These are phyloP conservation scores for Osedax frankpressi DNA, from an alignment of 2,888 invertebrate genomes.

Conservation along the genomic window DNA sequence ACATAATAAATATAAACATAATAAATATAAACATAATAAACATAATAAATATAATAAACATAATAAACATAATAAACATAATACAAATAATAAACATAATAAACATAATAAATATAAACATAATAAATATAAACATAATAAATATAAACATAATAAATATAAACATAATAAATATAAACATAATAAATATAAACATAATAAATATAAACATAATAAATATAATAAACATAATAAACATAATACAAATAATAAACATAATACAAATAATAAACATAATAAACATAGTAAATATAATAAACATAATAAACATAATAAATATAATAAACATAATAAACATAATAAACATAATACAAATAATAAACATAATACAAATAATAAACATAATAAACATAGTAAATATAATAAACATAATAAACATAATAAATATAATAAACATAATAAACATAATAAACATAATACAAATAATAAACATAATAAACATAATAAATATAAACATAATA, in stretches of 20 bases:
- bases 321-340: neutral
- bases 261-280: neutral
- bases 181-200: neutral
- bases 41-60: too few species aligned
- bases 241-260: neutral
- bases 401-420: too few species aligned
- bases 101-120: neutral
- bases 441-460: neutral
- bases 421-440: neutral
- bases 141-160: neutral
- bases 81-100: neutral
- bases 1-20: neutral
- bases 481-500: neutral
- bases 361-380: too few species aligned
- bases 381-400: too few species aligned
- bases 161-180: neutral
- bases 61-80: too few species aligned
- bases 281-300: neutral
- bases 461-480: neutral
- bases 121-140: neutral
- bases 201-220: too few species aligned
- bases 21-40: too few species aligned
- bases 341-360: constrained; percentile 39
- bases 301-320: neutral
- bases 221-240: too few species aligned